Evolutionary conservation across 2,888 invertebrate genomes (phyloP).

Genomic region (Nomada hirtipes): DNA sequence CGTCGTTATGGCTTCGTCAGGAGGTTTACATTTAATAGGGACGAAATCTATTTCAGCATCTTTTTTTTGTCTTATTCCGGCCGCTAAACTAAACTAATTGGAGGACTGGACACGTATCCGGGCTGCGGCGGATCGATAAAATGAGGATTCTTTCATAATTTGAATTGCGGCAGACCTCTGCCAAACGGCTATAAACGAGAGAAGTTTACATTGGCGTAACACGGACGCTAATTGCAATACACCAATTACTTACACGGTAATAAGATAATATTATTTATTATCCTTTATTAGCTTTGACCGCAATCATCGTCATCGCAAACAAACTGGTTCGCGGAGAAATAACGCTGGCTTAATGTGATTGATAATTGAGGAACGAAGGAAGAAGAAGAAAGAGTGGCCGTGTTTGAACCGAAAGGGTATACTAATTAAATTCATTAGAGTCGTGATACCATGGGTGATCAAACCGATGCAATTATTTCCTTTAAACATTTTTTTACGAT

Average conservation of each 20-base stretch:
- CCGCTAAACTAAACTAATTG: conserved; percentile 30
- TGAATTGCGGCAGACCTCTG: conserved; percentile 1
- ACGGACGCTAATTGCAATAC: conserved; percentile 13
- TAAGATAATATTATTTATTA: conserved; percentile 35
- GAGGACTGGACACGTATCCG: background rate
- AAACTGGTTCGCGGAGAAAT: conserved; percentile 63
- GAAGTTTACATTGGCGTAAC: conserved; percentile 13
- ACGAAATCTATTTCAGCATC: conserved; percentile 31
- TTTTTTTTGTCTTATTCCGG: background rate
- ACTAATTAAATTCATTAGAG: background rate
- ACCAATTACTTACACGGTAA: conserved; percentile 41
- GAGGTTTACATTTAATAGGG: conserved; percentile 56
- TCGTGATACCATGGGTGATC: too few relatives aligned
- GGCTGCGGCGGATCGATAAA: conserved; percentile 6
- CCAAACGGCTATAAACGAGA: background rate
- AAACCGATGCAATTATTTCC: too few relatives aligned
- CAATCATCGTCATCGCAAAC: conserved; percentile 20
- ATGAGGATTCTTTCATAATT: conserved; percentile 10
- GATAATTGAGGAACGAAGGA: conserved; percentile 27
- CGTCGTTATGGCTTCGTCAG: conserved; percentile 9
- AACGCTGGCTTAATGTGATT: conserved; percentile 39
- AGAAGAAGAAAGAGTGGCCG: background rate
- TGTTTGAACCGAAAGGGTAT: background rate
- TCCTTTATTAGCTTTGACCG: conserved; percentile 17
- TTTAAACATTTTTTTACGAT: too few relatives aligned